Evolutionary conservation across 2,113 vertebrate genomes (phyloP).

Genomic region (Fukomys damarensis): DNA sequence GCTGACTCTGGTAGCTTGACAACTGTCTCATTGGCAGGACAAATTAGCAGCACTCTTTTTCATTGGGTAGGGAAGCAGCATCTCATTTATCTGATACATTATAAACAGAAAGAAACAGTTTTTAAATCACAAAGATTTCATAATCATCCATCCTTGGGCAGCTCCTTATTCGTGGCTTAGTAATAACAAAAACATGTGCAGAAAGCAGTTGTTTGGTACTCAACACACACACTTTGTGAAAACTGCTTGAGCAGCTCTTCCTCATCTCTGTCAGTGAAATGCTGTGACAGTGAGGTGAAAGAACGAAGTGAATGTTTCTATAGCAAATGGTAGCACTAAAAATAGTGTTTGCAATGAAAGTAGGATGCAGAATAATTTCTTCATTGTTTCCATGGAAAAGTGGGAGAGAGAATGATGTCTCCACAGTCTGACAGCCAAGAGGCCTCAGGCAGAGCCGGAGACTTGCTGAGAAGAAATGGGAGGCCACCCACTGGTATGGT

Average conservation of each 20-base stretch:
- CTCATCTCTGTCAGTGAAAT: slow-evolving; percentile 37
- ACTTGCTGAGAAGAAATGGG: neutral
- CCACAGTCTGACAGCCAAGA: neutral
- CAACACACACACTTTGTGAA: neutral
- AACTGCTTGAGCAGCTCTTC: neutral
- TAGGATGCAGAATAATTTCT: slow-evolving; percentile 67
- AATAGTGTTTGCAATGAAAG: slow-evolving; percentile 68
- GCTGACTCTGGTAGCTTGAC: neutral
- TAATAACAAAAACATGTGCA: neutral
- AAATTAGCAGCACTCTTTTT: neutral
- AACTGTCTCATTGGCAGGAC: neutral
- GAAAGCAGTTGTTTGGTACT: slow-evolving; percentile 11
- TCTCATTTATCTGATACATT: neutral
- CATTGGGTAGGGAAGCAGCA: neutral
- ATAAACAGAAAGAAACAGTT: neutral
- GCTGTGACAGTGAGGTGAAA: slow-evolving; percentile 44
- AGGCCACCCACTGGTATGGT: neutral
- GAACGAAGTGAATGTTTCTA: slow-evolving; percentile 62
- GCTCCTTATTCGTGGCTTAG: slow-evolving; percentile 34
- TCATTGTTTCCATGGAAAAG: slow-evolving; percentile 80
- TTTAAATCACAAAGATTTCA: neutral
- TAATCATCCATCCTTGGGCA: neutral
- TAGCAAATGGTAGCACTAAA: slow-evolving; percentile 75
- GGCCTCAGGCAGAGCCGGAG: neutral
- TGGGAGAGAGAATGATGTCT: slow-evolving; percentile 14